Evolutionary conservation across 2,797 vertebrate genomes (phyloP).

Genomic region (Sebastes minor): DNA sequence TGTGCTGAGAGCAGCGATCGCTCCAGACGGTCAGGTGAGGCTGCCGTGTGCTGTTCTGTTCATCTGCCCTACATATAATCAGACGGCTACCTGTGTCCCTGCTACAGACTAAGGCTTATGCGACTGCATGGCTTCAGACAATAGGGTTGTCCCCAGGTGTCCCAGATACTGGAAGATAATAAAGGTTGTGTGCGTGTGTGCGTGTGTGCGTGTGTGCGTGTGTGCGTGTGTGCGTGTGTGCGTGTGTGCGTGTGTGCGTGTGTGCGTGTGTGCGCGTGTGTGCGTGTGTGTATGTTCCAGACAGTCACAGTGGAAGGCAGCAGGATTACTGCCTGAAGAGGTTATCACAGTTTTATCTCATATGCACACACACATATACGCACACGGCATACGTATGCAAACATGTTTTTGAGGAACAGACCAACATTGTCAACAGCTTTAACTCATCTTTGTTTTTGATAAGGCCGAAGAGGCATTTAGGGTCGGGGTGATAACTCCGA

Average conservation of each 20-base stretch:
- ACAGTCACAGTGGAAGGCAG: conserved; percentile 37
- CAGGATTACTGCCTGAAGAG: conserved; percentile 46
- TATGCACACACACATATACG: neutral
- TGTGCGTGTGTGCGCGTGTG: conserved; percentile 8
- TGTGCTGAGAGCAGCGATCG: neutral
- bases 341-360: conserved; percentile 24
- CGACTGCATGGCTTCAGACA: conserved; percentile 45
- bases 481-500: neutral
- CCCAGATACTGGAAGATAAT: conserved; percentile 52
- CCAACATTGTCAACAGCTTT: neutral
- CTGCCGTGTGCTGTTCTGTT: conserved; percentile 7
- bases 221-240: neutral
- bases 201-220: neutral
- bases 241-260: conserved; percentile 32
- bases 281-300: conserved; percentile 34
- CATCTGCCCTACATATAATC: conserved; percentile 43
- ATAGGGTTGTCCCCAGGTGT: conserved; percentile 45
- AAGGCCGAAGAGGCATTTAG: neutral
- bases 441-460: neutral
- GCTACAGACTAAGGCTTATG: conserved; percentile 29
- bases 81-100: conserved; percentile 36
- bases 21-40: conserved; percentile 69
- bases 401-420: neutral
- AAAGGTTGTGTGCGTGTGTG: conserved; percentile 34
- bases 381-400: neutral